phyloP scores from a whole-genome alignment of 2,113 vertebrate genomes.

The Cryptotis parvus region DNA sequence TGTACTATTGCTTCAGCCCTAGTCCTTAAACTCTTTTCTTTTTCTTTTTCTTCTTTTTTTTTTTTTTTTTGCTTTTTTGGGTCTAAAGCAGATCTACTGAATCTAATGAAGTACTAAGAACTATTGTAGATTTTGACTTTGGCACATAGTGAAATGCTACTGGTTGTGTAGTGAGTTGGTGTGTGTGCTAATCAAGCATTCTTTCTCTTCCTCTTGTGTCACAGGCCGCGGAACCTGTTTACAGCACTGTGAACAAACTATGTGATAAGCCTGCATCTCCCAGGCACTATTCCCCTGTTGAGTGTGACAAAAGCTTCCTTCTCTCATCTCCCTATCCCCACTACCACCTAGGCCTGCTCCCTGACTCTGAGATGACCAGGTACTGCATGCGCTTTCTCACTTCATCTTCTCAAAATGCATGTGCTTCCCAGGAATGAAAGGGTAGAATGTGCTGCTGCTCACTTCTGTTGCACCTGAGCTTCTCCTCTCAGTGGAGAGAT shows the following conservation, averaged over 20 bases:
- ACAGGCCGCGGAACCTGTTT: constrained; percentile 98
- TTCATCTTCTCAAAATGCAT: constrained; percentile 81
- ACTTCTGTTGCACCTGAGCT: background rate
- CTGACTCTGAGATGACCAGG: constrained; percentile 97
- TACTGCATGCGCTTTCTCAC: constrained; percentile 90
- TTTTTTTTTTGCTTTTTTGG: too few species aligned
- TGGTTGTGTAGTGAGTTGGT: constrained; percentile 31
- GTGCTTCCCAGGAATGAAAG: constrained; percentile 48
- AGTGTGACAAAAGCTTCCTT: constrained; percentile 97
- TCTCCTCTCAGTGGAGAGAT: constrained; percentile 49
- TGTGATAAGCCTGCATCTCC: constrained; percentile 97
- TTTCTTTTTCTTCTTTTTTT: too few species aligned
- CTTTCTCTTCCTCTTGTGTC: constrained; percentile 88
- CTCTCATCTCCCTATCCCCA: constrained; percentile 95
- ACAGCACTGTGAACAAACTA: constrained; percentile 99
- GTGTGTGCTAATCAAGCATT: constrained; percentile 60
- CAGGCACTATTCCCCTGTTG: constrained; percentile 96
- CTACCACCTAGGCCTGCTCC: constrained; percentile 97
- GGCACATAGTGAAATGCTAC: background rate
- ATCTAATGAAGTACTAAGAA: background rate
- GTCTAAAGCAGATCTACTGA: too few species aligned
- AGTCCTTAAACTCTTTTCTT: too few species aligned
- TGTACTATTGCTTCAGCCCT: too few species aligned
- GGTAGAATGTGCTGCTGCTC: constrained; percentile 33
- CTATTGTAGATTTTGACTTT: background rate